Conservation (phyloP, 2,888 invertebrate genomes). For the Tenodera sinensis region DNA sequence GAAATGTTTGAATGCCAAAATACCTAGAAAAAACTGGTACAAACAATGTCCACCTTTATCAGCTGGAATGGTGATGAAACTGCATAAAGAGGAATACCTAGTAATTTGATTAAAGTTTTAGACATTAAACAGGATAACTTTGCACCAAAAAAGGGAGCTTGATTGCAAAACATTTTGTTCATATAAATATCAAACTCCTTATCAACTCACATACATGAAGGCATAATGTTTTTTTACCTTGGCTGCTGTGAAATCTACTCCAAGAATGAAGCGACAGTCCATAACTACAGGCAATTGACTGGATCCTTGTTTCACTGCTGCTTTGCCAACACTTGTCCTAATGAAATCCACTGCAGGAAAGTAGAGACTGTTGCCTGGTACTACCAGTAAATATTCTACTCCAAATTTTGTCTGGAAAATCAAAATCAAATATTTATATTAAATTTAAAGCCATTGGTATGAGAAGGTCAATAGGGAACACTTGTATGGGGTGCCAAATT, state of each 20-base stretch:
- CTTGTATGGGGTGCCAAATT: no score
- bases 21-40: no score
- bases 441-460: not conserved
- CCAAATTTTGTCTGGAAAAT: constrained; percentile 60
- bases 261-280: constrained; percentile 73
- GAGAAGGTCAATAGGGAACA: no score
- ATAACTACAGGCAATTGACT: constrained; percentile 72
- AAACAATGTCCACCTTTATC: no score
- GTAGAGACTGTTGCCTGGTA: constrained; percentile 75
- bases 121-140: no score
- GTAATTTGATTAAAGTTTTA: no score
- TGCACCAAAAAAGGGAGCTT: no score
- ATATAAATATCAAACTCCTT: not conserved
- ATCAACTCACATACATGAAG: not conserved
- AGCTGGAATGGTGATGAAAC: no score
- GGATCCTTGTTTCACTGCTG: constrained; percentile 65
- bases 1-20: no score
- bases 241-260: constrained; percentile 83
- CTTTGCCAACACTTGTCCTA: constrained; percentile 71
- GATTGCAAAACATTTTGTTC: not conserved
- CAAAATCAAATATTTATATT: not conserved
- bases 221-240: constrained; percentile 45
- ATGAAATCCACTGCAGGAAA: constrained; percentile 84
- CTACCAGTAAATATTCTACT: constrained; percentile 69
- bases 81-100: no score